A percentile compares a stretch with the other conserved stretches of the same genome.
These are phyloP conservation scores for Strix uralensis DNA, from an alignment of 2,113 vertebrate species.

Conservation along the genomic window DNA sequence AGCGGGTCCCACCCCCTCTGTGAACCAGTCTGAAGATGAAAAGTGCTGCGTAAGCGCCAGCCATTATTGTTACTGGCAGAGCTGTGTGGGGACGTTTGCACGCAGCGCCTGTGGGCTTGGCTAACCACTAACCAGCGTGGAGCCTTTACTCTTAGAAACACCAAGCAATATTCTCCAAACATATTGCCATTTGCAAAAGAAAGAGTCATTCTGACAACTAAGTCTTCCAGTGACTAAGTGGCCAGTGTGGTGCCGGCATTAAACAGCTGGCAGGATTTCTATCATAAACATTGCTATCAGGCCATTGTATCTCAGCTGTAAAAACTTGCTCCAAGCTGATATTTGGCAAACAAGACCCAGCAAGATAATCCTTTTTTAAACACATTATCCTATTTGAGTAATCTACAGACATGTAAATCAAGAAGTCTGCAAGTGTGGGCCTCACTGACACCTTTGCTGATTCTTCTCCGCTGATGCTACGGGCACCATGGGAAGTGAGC, in stretches of 20 bases:
- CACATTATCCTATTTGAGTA: background rate
- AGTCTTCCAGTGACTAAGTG: background rate
- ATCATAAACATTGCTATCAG: background rate
- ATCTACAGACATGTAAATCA: background rate
- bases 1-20: background rate
- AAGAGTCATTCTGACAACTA: background rate
- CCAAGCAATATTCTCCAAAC: background rate
- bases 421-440: background rate
- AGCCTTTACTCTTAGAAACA: background rate
- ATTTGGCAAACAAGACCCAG: slow-evolving; percentile 19
- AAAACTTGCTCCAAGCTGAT: background rate
- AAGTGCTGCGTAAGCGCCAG: background rate
- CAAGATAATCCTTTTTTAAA: background rate
- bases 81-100: background rate
- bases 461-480: background rate
- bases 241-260: background rate
- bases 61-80: background rate
- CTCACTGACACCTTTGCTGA: background rate
- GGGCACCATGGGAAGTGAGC: background rate
- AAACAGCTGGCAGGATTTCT: background rate
- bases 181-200: background rate
- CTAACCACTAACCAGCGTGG: background rate
- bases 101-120: background rate
- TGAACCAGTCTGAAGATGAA: background rate
- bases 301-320: background rate